Base-by-base conservation (phyloP, 2,797 vertebrate species). In the Acestrorhynchus altus region DNA sequence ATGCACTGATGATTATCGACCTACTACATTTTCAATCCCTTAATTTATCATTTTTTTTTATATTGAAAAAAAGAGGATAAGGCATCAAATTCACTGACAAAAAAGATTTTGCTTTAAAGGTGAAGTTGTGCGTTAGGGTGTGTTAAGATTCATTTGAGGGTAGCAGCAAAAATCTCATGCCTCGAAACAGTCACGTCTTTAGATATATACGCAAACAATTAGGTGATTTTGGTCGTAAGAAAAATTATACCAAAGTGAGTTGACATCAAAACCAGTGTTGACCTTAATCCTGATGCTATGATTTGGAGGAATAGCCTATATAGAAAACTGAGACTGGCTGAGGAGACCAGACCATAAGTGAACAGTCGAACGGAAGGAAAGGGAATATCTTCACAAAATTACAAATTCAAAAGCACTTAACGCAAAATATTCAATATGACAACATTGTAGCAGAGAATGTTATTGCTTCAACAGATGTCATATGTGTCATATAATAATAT, bases 151-250 rank as follows among this genome's bases (percentile, higher is more conserved):
- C 86, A 83, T 87, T 90, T 85, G 74, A 90, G 84, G 83, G 85
- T 92, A 93, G 92, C 91, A 94, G 92, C 92, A 87, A 83, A 90
- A 88, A 89, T 86, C 66, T 75, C 72, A 65, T 90, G 87, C 86
- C 85, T 83, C 66, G 40, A 83, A 86, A 87, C 85, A 87, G 84
- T 87, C 86, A 60, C 76, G 76, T 87, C 81, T 69, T 78, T 78
- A 80, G 73, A 82, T 64, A 79, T 64, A 82, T 64, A 79, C 54
- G 78, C 78, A 80, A 81, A 80, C 59, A 46, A 83, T 76, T 84
- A 26, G 68, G 42, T 56, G 65, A 83, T 73, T 83, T 78, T 83
- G 78, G 78, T 74, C 74, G 52, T 71, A 24, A 31, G 35, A 22
- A 42, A 49, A 59, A 18, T 1, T 24, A 24, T n/a, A 15, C 4